phyloP scores from a whole-genome alignment of 1,140 invertebrate genomes.

The Venturia canescens region DNA sequence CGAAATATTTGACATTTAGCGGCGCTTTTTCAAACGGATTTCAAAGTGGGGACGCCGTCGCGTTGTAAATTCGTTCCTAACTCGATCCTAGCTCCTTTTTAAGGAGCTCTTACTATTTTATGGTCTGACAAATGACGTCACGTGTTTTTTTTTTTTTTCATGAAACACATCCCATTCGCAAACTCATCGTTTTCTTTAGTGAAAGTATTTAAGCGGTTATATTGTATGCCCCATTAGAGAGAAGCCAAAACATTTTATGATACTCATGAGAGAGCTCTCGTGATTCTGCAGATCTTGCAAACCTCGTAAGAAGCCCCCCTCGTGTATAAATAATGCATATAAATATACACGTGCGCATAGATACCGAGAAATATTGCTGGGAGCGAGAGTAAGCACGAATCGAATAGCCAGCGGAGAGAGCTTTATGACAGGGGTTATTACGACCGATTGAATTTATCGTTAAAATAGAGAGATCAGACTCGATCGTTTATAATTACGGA shows the following conservation, averaged over 20 bases:
- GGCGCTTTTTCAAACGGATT: no score
- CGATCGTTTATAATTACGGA: not conserved
- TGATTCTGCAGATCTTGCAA: not conserved
- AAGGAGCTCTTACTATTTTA: no score
- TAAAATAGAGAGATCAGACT: constrained; percentile 28
- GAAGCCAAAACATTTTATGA: not conserved
- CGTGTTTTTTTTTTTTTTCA: no score
- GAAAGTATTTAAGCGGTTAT: no score
- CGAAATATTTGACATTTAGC: no score
- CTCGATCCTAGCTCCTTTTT: no score
- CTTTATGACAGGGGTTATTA: constrained; percentile 45
- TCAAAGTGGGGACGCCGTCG: no score
- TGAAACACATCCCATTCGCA: no score
- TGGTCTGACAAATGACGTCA: no score
- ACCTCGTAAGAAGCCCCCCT: not conserved
- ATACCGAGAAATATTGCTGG: not conserved
- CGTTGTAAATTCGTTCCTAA: no score
- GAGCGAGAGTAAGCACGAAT: constrained; percentile 27
- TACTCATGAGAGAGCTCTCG: not conserved
- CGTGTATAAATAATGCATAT: not conserved
- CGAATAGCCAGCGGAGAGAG: constrained; percentile 21
- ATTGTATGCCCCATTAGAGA: not conserved
- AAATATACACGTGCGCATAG: not conserved
- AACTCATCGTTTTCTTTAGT: no score
- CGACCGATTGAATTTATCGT: constrained; percentile 46